Evolutionary conservation across 2,113 vertebrate species (phyloP).

Genomic region (Tychaedon coryphoeus): DNA sequence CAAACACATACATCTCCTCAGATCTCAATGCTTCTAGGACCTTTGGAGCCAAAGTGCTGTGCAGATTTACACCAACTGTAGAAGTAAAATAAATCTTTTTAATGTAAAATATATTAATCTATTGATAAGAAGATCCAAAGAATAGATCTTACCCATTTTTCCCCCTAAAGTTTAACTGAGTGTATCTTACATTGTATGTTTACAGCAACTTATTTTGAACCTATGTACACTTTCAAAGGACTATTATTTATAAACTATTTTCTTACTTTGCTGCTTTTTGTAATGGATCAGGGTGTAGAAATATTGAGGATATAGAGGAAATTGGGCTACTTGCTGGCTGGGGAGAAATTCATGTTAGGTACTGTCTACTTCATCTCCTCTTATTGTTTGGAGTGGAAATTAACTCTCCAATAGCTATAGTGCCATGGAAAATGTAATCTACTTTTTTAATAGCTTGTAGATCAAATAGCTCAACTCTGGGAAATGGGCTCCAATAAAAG

Average conservation of each 20-base stretch:
- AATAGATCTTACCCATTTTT: not conserved
- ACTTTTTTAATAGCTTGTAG: not conserved
- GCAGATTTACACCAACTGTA: not conserved
- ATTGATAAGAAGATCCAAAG: not conserved
- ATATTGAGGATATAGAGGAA: not conserved
- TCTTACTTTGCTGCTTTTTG: not conserved
- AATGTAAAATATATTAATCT: not conserved
- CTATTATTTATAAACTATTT: not conserved
- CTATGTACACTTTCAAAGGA: not conserved
- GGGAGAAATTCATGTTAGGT: not conserved
- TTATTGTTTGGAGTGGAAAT: not conserved
- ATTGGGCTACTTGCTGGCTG: not conserved
- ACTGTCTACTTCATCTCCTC: not conserved
- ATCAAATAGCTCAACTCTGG: not conserved
- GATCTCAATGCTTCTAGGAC: not conserved
- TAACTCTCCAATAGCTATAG: not conserved
- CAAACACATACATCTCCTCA: not conserved
- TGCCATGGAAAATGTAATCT: not conserved
- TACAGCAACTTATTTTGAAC: not conserved
- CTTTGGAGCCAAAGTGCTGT: not conserved
- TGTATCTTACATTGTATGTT: not conserved
- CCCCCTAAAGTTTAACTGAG: not conserved
- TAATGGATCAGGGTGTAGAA: not conserved
- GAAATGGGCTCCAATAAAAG: slow-evolving; percentile 11
- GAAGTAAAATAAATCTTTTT: not conserved